phyloP scores from a whole-genome alignment of 2,888 invertebrate species.

The Eupithecia vulgata region DNA sequence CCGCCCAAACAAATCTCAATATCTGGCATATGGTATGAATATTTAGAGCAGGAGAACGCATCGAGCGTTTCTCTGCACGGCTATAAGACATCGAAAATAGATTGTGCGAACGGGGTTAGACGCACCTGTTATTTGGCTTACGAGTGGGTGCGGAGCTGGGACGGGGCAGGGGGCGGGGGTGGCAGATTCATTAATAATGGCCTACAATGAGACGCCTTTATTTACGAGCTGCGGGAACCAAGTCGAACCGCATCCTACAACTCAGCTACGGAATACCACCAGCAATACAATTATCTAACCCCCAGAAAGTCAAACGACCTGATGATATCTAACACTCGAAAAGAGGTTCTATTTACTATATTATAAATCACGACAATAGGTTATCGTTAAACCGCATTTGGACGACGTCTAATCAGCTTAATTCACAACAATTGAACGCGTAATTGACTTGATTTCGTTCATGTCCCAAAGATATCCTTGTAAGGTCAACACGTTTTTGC shows the following conservation, averaged over 20 bases:
- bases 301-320: conserved; percentile 28
- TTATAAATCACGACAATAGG: conserved; percentile 42
- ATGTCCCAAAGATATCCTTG: conserved; percentile 52
- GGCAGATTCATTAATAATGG: conserved; percentile 83
- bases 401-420: conserved; percentile 61
- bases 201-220: conserved; percentile 82
- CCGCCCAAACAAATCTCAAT: conserved; percentile 82
- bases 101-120: conserved; percentile 84
- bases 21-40: conserved; percentile 82
- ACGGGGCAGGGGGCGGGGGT: conserved; percentile 61
- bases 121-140: conserved; percentile 84
- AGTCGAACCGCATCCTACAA: conserved; percentile 70
- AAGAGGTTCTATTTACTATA: conserved; percentile 14
- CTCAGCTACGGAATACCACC: conserved; percentile 52
- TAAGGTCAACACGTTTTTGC: conserved; percentile 60
- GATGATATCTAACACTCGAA: not conserved
- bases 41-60: conserved; percentile 80
- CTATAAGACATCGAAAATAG: conserved; percentile 84
- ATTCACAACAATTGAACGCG: conserved; percentile 59
- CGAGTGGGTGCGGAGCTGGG: conserved; percentile 66
- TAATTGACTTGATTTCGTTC: conserved; percentile 62
- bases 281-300: conserved; percentile 43
- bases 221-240: conserved; percentile 78
- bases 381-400: conserved; percentile 51
- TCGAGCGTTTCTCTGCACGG: conserved; percentile 78